A percentile compares a stretch with the other conserved stretches of the same genome.
Evolutionary conservation across 1,140 invertebrate species (phyloP).

Genomic region (Pinna nobilis): DNA sequence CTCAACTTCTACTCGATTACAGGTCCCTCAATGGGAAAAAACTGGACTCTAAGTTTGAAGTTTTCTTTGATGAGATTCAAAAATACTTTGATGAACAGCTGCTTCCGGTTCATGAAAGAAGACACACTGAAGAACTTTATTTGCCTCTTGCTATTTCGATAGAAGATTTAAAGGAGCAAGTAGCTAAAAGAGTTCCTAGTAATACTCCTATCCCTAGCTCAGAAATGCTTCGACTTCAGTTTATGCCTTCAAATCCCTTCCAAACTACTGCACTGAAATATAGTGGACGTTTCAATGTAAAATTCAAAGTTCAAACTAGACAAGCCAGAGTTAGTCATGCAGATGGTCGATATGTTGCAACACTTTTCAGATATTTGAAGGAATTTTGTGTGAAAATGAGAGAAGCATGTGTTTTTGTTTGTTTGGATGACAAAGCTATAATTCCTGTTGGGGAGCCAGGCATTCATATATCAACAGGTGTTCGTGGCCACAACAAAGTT

Average conservation of each 20-base stretch:
- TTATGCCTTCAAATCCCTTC: constrained; percentile 12
- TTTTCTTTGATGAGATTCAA: constrained; percentile 11
- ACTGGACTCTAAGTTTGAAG: constrained; percentile 3
- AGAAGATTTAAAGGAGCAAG: constrained; percentile 10
- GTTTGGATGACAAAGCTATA: constrained; percentile 37
- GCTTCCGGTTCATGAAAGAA: constrained; percentile 3
- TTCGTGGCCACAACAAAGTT: constrained; percentile 21
- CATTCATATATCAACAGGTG: constrained; percentile 21
- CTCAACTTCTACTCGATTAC: constrained; percentile 15
- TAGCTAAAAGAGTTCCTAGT: constrained; percentile 7
- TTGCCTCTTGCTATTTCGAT: constrained; percentile 14
- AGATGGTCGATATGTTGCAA: constrained; percentile 16
- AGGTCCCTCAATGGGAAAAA: constrained; percentile 18
- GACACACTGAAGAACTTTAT: constrained; percentile 21
- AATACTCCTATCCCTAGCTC: constrained; percentile 4
- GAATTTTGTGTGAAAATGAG: constrained; percentile 8
- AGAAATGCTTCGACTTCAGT: constrained; percentile 16
- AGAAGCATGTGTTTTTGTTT: background rate
- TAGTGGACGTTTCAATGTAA: constrained; percentile 10
- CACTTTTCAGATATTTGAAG: constrained; percentile 23
- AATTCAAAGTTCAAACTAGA: constrained; percentile 27
- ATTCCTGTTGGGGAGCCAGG: constrained; percentile 33
- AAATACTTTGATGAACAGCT: constrained; percentile 27
- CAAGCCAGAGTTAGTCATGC: constrained; percentile 1
- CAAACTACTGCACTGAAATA: constrained; percentile 26